Evolutionary conservation across 2,113 vertebrate species (phyloP), one percentile per base, ranked within the genome.

Genomic region (Holacanthus passer): DNA sequence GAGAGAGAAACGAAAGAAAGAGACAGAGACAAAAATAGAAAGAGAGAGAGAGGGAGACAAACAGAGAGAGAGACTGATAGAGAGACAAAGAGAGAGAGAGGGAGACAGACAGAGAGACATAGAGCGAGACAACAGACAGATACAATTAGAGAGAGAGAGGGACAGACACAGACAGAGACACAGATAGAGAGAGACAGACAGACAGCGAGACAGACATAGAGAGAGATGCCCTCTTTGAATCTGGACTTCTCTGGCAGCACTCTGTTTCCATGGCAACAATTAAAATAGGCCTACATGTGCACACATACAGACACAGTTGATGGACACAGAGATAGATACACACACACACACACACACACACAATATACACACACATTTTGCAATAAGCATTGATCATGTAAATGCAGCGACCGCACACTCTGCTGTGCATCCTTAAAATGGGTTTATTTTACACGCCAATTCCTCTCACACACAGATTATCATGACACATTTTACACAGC

Each of bases 221-320:
- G 76, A 91, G 68, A 81, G 79, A 87, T 90, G 90, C 83, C 88
- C 90, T 90, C 90, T 89, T 93, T 94, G 92, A 95, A 94, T 95
- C 90, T 94, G 89, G 91, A 94, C 91, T 91, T 91, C 93, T 94
- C 93, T 91, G 89, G 90, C 91, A 94, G 92, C 92, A 93, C 94
- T 94, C 94, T 93, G 95, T 96, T 95, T 95, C 95, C 94, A 96
- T 96, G 91, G 94, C 92, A 96, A 96, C 95, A 94, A 91, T 95
- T 95, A 96, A 95, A 95, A 94, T 95, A 95, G 93, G 91, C 88
- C 92, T 93, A 91, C 88, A 91, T 82, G 77, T 58, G 53, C 87
- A 71, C 66, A 86, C 76, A 74, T 77, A 84, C 67, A 88, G 74
- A 86, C 71, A 59, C 63, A 84, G 91, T 79, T 93, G 94, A 95